Conservation (phyloP, 2,888 invertebrate species). For the Temnothorax ravouxi region DNA sequence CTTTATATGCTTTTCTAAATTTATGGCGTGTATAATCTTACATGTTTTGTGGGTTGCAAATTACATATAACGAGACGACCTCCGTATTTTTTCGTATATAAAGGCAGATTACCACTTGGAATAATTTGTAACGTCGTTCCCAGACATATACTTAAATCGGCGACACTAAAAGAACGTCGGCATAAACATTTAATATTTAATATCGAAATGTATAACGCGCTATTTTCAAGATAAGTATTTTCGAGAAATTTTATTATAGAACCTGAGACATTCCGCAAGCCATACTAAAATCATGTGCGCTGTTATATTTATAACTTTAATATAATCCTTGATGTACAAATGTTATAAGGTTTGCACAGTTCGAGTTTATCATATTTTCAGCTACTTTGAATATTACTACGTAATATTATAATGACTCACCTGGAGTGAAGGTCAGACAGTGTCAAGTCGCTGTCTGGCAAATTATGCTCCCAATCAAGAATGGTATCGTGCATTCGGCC, state of each 20-base stretch:
- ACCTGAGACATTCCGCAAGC: slow-evolving; percentile 3
- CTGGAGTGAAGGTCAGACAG: slow-evolving; percentile 95
- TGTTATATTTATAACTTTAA: slow-evolving; percentile 26
- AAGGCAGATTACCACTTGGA: slow-evolving; percentile 97
- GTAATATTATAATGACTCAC: slow-evolving; percentile 86
- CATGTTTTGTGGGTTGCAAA: slow-evolving; percentile 99
- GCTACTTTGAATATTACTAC: neutral
- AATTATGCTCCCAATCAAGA: slow-evolving; percentile 98
- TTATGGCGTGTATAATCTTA: slow-evolving; percentile 86
- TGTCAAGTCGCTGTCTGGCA: slow-evolving; percentile 95
- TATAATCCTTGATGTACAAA: neutral
- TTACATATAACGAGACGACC: slow-evolving; percentile 98
- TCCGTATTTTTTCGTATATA: slow-evolving; percentile 93
- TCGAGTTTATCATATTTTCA: neutral
- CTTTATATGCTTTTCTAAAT: neutral
- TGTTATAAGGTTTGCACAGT: neutral
- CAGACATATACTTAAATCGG: slow-evolving; percentile 97
- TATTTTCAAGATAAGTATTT: neutral
- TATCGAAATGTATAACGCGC: neutral
- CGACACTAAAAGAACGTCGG: slow-evolving; percentile 89
- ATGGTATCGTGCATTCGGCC: slow-evolving; percentile 96
- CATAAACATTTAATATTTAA: slow-evolving; percentile 6
- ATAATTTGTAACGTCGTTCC: slow-evolving; percentile 99
- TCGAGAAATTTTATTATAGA: slow-evolving; percentile 26
- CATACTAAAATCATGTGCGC: slow-evolving; percentile 2